Base-by-base conservation (phyloP, 1,140 invertebrate genomes). In the Papilio polytes region DNA sequence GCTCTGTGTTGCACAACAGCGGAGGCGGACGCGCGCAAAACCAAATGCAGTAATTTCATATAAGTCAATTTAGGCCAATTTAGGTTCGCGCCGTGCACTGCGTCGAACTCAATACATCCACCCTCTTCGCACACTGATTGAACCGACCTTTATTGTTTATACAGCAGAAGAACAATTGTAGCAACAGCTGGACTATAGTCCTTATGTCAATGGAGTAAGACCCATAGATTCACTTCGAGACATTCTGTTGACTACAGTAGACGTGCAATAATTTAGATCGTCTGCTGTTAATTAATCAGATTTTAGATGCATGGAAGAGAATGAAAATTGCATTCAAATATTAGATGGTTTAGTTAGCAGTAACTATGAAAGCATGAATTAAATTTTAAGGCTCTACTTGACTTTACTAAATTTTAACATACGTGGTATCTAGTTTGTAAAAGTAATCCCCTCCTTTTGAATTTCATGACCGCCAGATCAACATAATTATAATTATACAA, bases 21-120 rank as follows among this genome's bases (percentile, higher is more conserved):
- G 83, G 86, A 85, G 84, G 87, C 87, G 84, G 83, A 83, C 82
- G 84, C 88, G 88, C 84, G 90, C 91, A 92, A 92, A 90, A 93
- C 92, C 88, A 87, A 94, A 92, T 90, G 87, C 90, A 90, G 90
- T 93, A 92, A 94, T 93, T 93, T 91, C 90, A 93, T 92, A 92
- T 87, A 90, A 93, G 93, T 92, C 92, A 92, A 94, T 94, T 94
- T 91, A 85, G 89, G 89, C 90, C 90, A 93, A 93, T 93, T 94
- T 93, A 90, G 92, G 92, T 93, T 89, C 85, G 86, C 87, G 91
- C 84, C 89, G 89, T 91, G 88, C 91, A 87, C 85, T 84, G 81
- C 63, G 82, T 81, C 82, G 80, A 59, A 80, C 80, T 81, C 88
- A 81, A 82, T 80, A 63, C 63, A 7, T 80, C 81, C 63, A 51